Conservation (phyloP, 1,140 invertebrate genomes). For the Drosophila parvula region DNA sequence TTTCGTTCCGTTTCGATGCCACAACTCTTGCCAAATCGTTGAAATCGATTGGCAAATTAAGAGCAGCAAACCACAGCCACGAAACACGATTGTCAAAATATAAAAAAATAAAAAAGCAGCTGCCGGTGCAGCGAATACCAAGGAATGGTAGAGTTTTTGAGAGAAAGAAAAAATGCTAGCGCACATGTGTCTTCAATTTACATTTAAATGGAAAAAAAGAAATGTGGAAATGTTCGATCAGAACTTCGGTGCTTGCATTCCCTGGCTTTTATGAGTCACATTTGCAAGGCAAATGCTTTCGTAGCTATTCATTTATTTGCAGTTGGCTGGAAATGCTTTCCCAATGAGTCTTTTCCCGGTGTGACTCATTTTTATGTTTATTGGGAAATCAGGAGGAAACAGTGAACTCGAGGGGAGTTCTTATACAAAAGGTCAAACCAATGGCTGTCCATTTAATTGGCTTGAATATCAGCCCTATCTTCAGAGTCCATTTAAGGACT, state of each 20-base stretch:
- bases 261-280: conserved; percentile 23
- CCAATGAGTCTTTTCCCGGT: neutral
- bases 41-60: conserved; percentile 54
- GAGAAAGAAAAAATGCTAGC: conserved; percentile 12
- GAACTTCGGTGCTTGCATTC: conserved; percentile 6
- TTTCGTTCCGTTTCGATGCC: too few species aligned
- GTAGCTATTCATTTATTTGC: conserved; percentile 19
- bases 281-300: conserved; percentile 26
- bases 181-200: conserved; percentile 47
- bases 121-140: neutral
- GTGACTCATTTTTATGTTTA: neutral
- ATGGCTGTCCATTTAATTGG: too few species aligned
- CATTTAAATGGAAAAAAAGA: conserved; percentile 51
- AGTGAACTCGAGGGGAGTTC: too few species aligned
- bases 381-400: neutral
- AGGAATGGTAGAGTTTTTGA: neutral
- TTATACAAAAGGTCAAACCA: too few species aligned
- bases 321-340: conserved; percentile 8
- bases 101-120: neutral
- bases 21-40: neutral
- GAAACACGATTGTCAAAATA: neutral
- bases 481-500: too few species aligned
- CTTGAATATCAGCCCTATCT: too few species aligned
- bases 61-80: conserved; percentile 8
- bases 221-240: conserved; percentile 7